Evolutionary conservation across 2,888 invertebrate species (phyloP), one percentile per base, ranked within the genome.

Genomic region (Celastrina argiolus): DNA sequence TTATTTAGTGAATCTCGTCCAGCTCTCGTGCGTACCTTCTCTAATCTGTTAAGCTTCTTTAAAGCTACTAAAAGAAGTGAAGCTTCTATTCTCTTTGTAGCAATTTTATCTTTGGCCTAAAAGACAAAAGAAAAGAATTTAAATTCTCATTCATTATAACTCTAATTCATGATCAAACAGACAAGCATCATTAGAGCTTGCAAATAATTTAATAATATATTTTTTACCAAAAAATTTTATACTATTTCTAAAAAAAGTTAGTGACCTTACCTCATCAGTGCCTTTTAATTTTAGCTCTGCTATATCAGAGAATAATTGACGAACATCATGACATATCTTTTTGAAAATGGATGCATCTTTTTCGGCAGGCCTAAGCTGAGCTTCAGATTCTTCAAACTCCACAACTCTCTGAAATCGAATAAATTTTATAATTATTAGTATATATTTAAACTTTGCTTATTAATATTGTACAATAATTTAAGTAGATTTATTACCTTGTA

Each of bases 1-100:
- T 94, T 94, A 74, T 94, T 94, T 5, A 98, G 91, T 14, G 94
- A 93, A 84, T 98, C 98, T 64, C 97, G 92, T 0, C 96, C 95
- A 69, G 95, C 93, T 75, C 97, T 95, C 42, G 97, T 95, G 2
- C 97, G 93, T 64, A 97, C 95, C 85, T 98, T 98, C 77, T 97
- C 97, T 75, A 97, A 90, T 22, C 98, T 93, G 84, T 98, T 98
- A 1, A 98, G 85, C 83, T 97, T 98, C 79, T 97, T 98, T 64
- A 98, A 85, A 66, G 95, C 92, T n/a, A 97, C 94, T 76, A 97
- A 94, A 76, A 94, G 92, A 65, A 97, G 84, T 0, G 95, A 94
- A 0, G 95, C 95, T 75, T 96, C 94, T 65, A 94, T 92, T 75
- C 95, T 92, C 74, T 95, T 93, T 66, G 94, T 92, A 67, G 92